Evolutionary conservation across 2,113 vertebrate genomes (phyloP), one percentile per base, ranked within the genome.

Genomic region (Argyrosomus japonicus): DNA sequence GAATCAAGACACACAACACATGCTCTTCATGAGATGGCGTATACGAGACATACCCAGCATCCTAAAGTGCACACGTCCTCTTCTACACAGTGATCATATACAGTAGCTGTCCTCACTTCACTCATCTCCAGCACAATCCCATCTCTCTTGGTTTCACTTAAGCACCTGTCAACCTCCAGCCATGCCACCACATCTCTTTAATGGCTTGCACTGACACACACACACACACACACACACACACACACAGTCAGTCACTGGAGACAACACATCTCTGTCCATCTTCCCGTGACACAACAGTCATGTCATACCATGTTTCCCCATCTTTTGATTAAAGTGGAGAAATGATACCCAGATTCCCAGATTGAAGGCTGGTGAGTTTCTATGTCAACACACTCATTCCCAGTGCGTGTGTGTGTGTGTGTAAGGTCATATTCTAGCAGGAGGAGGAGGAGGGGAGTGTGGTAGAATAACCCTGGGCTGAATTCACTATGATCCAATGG

Each of bases 271-370:
- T 43, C 62, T 18, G 27, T 82, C 79, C 63, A 75, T 88, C 87
- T 88, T 76, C 65, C 36, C 53, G n/a, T 78, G 85, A 69, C 75
- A 77, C 53, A 19, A 6, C 48, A 43, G 56, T 72, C 67, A 63
- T 50, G 61, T 88, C 79, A 71, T 36, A 50, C 45, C 27, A 36
- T 74, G 75, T 87, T 82, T 85, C 63, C 36, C 69, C 27, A 32
- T 81, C 65, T 53, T 88, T 81, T 86, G 88, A 88, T 89, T 81
- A 80, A 86, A 88, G 68, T 76, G n/a, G 62, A 80, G 78, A 72
- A 82, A 70, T 64, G 56, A 83, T 61, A 36, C 43, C 68, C 69
- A 13, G n/a, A n/a, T n/a, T n/a, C n/a, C n/a, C n/a, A n/a, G 82
- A 91, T 88, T 75, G 79, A 86, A 78, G 50, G 63, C 64, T 75